Percentiles rank a stretch among this genome's conserved stretches.
These are phyloP conservation scores for Fukomys damarensis DNA, from an alignment of 2,113 vertebrate species.

Conservation along the genomic window DNA sequence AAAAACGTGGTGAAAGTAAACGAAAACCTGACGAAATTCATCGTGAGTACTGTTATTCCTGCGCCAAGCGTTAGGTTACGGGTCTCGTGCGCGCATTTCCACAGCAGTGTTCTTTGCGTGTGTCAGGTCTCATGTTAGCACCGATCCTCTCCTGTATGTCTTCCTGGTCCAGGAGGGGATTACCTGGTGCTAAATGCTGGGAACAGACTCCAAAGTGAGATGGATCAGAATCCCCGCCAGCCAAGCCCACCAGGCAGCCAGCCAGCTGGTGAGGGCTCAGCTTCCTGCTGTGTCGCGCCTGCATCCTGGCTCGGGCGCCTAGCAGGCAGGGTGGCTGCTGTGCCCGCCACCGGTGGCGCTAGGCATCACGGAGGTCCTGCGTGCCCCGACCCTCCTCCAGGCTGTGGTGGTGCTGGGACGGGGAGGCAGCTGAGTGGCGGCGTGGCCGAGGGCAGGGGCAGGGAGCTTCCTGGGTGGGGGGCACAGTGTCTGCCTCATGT, in stretches of 20 bases:
- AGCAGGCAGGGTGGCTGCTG: neutral
- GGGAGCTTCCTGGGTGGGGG: neutral
- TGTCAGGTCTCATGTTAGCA: neutral
- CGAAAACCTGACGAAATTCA: slow-evolving; percentile 89
- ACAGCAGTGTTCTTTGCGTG: neutral
- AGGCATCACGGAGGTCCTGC: neutral
- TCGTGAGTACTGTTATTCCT: slow-evolving; percentile 85
- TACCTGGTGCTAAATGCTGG: too few relatives aligned
- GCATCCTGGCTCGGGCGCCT: rapidly evolving
- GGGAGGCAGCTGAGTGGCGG: neutral
- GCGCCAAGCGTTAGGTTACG: rapidly evolving
- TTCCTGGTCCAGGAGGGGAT: neutral
- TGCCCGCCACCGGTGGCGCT: neutral
- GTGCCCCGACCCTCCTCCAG: neutral
- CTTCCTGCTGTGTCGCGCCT: too few relatives aligned
- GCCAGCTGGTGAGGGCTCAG: too few relatives aligned
- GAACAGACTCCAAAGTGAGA: neutral
- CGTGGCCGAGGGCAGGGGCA: neutral
- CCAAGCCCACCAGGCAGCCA: too few relatives aligned
- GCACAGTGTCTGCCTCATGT: neutral
- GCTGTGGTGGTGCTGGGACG: neutral
- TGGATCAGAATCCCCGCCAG: neutral
- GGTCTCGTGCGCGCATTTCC: neutral
- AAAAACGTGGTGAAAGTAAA: slow-evolving; percentile 93
- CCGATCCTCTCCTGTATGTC: neutral